These are phyloP conservation scores for Nannoperca obscura DNA, from an alignment of 2,797 vertebrate species.

Conservation along the genomic window DNA sequence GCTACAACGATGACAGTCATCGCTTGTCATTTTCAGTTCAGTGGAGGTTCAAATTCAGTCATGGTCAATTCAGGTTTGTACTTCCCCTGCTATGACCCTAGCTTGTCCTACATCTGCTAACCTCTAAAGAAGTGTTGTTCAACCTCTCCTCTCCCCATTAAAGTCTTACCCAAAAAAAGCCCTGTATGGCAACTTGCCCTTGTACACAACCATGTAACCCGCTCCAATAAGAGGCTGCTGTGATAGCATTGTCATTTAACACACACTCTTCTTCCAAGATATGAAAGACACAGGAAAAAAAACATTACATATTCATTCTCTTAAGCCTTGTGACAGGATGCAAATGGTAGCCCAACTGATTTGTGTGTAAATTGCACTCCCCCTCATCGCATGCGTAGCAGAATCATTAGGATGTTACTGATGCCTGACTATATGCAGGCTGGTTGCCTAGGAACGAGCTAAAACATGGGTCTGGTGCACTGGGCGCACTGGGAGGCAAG, in stretches of 20 bases:
- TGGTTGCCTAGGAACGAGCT: slow-evolving; percentile 87
- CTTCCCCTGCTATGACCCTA: slow-evolving; percentile 35
- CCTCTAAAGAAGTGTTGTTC: slow-evolving; percentile 29
- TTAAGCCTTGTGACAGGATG: slow-evolving; percentile 73
- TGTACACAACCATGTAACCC: slow-evolving; percentile 36
- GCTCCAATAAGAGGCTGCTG: slow-evolving; percentile 41
- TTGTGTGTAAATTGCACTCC: slow-evolving; percentile 85
- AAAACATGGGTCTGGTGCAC: slow-evolving; percentile 83
- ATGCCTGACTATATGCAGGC: slow-evolving; percentile 86
- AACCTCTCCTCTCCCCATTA: slow-evolving; percentile 13
- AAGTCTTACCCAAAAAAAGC: slow-evolving; percentile 38
- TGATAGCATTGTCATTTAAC: slow-evolving; percentile 65
- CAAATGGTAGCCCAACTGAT: slow-evolving; percentile 80
- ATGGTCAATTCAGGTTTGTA: slow-evolving; percentile 62
- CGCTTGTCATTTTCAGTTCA: slow-evolving; percentile 48
- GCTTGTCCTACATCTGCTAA: slow-evolving; percentile 17
- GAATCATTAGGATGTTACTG: slow-evolving; percentile 88
- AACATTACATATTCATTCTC: slow-evolving; percentile 68
- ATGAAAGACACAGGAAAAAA: slow-evolving; percentile 54
- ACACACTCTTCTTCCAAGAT: slow-evolving; percentile 59
- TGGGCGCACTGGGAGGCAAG: slow-evolving; percentile 84
- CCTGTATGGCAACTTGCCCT: slow-evolving; percentile 30
- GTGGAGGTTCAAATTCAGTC: slow-evolving; percentile 45
- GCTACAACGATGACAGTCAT: slow-evolving; percentile 48
- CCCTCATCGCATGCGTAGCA: slow-evolving; percentile 78